phyloP scores from a whole-genome alignment of 2,888 invertebrate species.

The Hypolimnas misippus region DNA sequence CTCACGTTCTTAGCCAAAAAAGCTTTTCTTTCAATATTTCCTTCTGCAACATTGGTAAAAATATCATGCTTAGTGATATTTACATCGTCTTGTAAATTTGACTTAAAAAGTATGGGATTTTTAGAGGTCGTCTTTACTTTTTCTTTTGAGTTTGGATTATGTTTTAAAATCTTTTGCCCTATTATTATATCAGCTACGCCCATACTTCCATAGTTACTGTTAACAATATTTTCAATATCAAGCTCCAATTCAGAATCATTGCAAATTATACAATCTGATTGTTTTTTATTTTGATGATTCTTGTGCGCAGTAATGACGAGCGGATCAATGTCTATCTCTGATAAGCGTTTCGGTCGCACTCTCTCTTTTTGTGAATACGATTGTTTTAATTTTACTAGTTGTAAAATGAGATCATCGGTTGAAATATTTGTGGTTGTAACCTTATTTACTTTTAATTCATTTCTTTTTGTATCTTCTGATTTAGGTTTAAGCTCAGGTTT shows the following conservation, averaged over 20 bases:
- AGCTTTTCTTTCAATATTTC: slow-evolving; percentile 2
- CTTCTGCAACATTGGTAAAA: neutral
- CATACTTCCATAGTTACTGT: slow-evolving; percentile 36
- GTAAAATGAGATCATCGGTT: slow-evolving; percentile 51
- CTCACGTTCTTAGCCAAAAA: slow-evolving; percentile 4
- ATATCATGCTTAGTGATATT: slow-evolving; percentile 5
- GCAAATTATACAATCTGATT: slow-evolving; percentile 44
- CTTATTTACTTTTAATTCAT: slow-evolving; percentile 49
- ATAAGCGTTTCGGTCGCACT: slow-evolving; percentile 30
- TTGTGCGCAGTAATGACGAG: slow-evolving; percentile 32
- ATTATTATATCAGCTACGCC: slow-evolving; percentile 54
- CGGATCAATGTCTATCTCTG: slow-evolving; percentile 40
- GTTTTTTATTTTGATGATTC: slow-evolving; percentile 37
- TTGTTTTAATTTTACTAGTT: slow-evolving; percentile 53
- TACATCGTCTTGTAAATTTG: slow-evolving; percentile 43
- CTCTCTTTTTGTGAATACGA: slow-evolving; percentile 27
- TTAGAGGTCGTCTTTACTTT: slow-evolving; percentile 40
- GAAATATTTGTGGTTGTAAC: slow-evolving; percentile 49
- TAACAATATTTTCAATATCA: slow-evolving; percentile 47
- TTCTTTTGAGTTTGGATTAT: slow-evolving; percentile 44
- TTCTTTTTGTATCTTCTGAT: slow-evolving; percentile 40
- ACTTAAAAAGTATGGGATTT: slow-evolving; percentile 51
- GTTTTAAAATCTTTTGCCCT: slow-evolving; percentile 57
- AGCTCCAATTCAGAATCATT: slow-evolving; percentile 53
- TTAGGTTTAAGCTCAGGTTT: slow-evolving; percentile 24